Percentiles rank a stretch among this genome's conserved stretches.
Evolutionary conservation across 2,888 invertebrate species (phyloP).

Genomic region (Blomia tropicalis): DNA sequence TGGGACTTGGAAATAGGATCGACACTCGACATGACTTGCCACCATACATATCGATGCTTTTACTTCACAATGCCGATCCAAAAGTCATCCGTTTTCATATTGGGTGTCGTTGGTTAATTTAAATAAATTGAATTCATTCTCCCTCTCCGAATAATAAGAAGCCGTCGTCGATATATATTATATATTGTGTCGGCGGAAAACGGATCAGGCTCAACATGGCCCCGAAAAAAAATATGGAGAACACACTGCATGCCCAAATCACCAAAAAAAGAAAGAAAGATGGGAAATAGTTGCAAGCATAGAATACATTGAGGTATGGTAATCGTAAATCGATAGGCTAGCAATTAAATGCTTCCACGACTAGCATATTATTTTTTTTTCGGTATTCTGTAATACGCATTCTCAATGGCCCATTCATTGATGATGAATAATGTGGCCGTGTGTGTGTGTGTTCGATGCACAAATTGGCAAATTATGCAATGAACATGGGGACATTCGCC

Average conservation of each 20-base stretch:
- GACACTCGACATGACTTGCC: too few relatives aligned
- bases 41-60: too few relatives aligned
- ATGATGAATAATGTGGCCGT: too few relatives aligned
- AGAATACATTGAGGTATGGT: background rate
- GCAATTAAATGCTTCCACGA: background rate
- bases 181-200: background rate
- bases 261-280: background rate
- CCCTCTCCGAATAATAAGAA: background rate
- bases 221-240: too few relatives aligned
- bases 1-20: too few relatives aligned
- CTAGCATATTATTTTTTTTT: background rate
- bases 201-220: background rate
- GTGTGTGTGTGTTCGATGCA: background rate
- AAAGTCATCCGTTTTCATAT: background rate
- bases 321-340: background rate
- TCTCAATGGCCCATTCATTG: too few relatives aligned
- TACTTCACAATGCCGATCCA: too few relatives aligned
- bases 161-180: background rate
- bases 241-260: too few relatives aligned
- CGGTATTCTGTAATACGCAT: background rate
- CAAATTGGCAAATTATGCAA: constrained; percentile 10
- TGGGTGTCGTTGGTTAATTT: background rate
- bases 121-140: constrained; percentile 8
- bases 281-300: too few relatives aligned
- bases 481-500: too few relatives aligned